phyloP scores from a whole-genome alignment of 2,113 vertebrate species.

The Sphaerodactylus townsendi region DNA sequence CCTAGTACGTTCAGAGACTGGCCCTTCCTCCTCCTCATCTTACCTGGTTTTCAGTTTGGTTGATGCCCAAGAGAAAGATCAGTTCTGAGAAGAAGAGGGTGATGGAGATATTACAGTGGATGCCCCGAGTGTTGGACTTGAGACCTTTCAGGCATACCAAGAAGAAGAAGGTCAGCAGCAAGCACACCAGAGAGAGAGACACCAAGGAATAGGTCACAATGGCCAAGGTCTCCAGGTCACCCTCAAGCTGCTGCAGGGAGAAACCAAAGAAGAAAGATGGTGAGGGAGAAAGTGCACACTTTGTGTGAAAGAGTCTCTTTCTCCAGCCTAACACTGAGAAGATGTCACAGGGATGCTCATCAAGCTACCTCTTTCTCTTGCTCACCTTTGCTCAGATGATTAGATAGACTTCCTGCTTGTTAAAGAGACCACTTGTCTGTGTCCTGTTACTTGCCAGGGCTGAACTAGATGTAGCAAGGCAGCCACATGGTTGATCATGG shows the following conservation, averaged over 20 bases:
- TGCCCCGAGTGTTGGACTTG: slow-evolving; percentile 94
- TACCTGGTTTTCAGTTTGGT: slow-evolving; percentile 96
- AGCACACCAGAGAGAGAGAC: slow-evolving; percentile 85
- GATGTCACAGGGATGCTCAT: background rate
- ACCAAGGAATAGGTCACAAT: slow-evolving; percentile 90
- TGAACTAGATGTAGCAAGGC: too few species aligned
- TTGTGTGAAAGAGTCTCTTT: slow-evolving; percentile 9
- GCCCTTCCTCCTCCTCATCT: slow-evolving; percentile 32
- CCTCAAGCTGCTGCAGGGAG: slow-evolving; percentile 86
- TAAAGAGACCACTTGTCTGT: background rate
- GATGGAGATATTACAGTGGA: slow-evolving; percentile 90
- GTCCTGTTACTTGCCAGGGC: background rate
- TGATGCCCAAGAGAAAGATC: slow-evolving; percentile 91
- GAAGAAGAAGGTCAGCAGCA: slow-evolving; percentile 87
- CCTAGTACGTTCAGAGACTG: accelerated
- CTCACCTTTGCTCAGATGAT: background rate
- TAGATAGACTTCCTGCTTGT: background rate
- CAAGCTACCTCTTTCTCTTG: background rate
- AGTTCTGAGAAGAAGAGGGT: slow-evolving; percentile 93
- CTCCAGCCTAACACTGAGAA: background rate
- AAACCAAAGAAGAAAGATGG: slow-evolving; percentile 26
- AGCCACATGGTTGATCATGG: background rate
- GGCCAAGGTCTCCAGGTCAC: slow-evolving; percentile 92
- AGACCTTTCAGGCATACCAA: slow-evolving; percentile 92
- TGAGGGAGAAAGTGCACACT: slow-evolving; percentile 4